Evolutionary conservation across 2,113 vertebrate species (phyloP).

Genomic region (Charadrius vociferus): DNA sequence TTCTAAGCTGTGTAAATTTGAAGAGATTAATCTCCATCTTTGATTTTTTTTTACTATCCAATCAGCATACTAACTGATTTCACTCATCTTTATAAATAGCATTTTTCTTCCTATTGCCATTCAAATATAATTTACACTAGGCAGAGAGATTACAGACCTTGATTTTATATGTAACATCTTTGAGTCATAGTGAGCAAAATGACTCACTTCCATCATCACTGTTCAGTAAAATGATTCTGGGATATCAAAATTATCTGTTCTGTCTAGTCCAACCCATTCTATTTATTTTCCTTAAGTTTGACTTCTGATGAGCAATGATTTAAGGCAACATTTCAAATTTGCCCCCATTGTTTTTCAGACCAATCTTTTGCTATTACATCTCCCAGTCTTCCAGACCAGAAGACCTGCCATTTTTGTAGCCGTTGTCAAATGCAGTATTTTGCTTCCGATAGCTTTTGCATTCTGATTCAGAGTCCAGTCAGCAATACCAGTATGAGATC

Average conservation of each 20-base stretch:
- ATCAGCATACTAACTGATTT: slow-evolving; percentile 41
- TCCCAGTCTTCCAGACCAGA: background rate
- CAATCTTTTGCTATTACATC: background rate
- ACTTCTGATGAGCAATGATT: background rate
- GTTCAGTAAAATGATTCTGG: slow-evolving; percentile 13
- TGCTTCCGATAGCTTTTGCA: background rate
- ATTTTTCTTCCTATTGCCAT: slow-evolving; percentile 60
- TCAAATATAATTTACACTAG: slow-evolving; percentile 57
- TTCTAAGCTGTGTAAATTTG: slow-evolving; percentile 8
- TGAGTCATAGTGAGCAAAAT: slow-evolving; percentile 54
- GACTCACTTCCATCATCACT: slow-evolving; percentile 52
- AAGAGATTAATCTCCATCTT: slow-evolving; percentile 26
- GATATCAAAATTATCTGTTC: slow-evolving; percentile 47
- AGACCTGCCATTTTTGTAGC: background rate
- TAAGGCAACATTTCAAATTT: background rate
- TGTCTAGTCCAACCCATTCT: background rate
- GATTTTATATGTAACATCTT: slow-evolving; percentile 34
- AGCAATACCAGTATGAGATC: background rate
- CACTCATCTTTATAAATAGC: slow-evolving; percentile 64
- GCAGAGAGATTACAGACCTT: slow-evolving; percentile 47
- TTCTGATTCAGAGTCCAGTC: background rate
- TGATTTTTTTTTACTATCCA: background rate
- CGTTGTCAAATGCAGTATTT: background rate
- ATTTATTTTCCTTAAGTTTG: slow-evolving; percentile 16
- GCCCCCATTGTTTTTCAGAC: background rate